Evolutionary conservation across 2,888 invertebrate genomes (phyloP), one percentile per base, ranked within the genome.

Genomic region (Sclerodermus sp.): DNA sequence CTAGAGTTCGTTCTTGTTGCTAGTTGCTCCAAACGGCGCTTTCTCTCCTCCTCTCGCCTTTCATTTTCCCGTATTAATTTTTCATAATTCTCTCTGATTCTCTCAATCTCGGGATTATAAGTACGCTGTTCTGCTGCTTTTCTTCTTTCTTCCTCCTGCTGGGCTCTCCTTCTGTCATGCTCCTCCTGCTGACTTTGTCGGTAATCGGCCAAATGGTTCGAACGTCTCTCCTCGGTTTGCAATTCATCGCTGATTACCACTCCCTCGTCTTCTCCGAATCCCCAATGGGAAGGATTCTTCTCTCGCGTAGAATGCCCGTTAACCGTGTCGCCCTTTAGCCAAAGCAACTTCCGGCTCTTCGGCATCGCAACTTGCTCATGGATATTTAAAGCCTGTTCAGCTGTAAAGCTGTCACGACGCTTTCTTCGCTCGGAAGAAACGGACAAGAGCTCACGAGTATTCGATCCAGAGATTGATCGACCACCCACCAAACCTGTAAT

Each of bases 201-300:
- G 6, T 30, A 9, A 30, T 30, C 10, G 8, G 6, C 30, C 6
- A 10, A 10, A 10, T 30, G 50, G 12, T 52, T 45, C 13, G 64
- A 55, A 40, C 58, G 49, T 34, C 57, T 52, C 23, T 59, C 61
- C 17, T 47, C 51, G 12, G 56, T 64, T 17, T 62, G 51, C 47
- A 51, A 34, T 42, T 69, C 66, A 32, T 64, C 55, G 43, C 60
- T 62, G 14, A 59, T 42, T 18, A 61, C 44, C 13, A 55, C 56
- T 2, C 73, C 75, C 12, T 74, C 76, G 39, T 71, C 48, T 49
- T 74, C 71, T 0, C 54, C 68, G 49, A 65, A 73, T 1, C 74
- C 76, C 77, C 77, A 73, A 31, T 62, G 53, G 37, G 37, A 12
- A 8, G 37, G n/a, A 10, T 16, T 40, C 17, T 40, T 40, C 23